A percentile compares a stretch with the other conserved stretches of the same genome.
These are phyloP conservation scores for Eulithis prunata DNA, from an alignment of 2,888 invertebrate genomes.

Conservation along the genomic window DNA sequence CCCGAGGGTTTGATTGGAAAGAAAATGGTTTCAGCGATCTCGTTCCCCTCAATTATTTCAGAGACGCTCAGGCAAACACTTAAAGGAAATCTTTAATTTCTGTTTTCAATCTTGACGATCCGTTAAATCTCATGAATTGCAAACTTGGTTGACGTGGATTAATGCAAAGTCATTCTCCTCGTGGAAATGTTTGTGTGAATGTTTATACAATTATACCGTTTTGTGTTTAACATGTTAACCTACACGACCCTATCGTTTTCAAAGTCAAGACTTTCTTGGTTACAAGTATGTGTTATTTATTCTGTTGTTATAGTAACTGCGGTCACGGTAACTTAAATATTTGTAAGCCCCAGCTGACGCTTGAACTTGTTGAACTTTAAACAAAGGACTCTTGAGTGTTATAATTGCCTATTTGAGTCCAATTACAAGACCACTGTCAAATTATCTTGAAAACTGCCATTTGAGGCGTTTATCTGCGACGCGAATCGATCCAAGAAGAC, in stretches of 20 bases:
- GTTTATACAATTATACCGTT: conserved; percentile 4
- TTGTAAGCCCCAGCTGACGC: conserved; percentile 9
- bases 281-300: neutral
- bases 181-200: conserved; percentile 11
- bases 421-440: conserved; percentile 15
- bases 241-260: conserved; percentile 13
- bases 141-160: conserved; percentile 15
- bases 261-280: conserved; percentile 17
- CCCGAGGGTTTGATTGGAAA: conserved; percentile 39
- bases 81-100: conserved; percentile 13
- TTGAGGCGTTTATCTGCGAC: conserved; percentile 41
- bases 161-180: conserved; percentile 16
- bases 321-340: conserved; percentile 4
- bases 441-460: conserved; percentile 25
- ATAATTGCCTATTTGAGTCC: conserved; percentile 7
- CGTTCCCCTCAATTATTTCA: conserved; percentile 38
- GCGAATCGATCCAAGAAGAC: conserved; percentile 44
- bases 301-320: neutral
- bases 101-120: conserved; percentile 11
- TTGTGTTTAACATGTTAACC: conserved; percentile 12
- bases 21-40: conserved; percentile 34
- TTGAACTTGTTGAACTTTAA: conserved; percentile 23
- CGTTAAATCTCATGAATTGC: conserved; percentile 21
- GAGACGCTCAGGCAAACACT: conserved; percentile 27
- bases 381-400: conserved; percentile 15